Evolutionary conservation across 2,113 vertebrate species (phyloP), one percentile per base, ranked within the genome.

Genomic region (Proterorhinus semilunaris): DNA sequence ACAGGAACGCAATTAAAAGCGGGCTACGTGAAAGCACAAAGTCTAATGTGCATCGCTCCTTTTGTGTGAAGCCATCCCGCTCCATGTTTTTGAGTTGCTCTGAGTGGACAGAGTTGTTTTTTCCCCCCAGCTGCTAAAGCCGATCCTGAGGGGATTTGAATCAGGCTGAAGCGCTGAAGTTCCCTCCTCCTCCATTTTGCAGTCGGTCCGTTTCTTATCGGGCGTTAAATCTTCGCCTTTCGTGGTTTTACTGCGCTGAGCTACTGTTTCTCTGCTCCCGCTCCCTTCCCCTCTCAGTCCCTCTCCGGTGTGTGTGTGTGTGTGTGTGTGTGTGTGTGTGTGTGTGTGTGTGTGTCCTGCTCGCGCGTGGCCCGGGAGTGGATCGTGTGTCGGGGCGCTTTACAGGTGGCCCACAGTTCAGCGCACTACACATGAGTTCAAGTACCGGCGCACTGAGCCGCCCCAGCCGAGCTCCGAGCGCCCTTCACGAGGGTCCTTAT

Each of bases 381-480:
- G 90, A 90, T 92, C 89, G 79, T 86, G 81, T 92, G 87, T 92
- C 90, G 85, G 68, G 83, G 85, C 68, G 83, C 83, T 89, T 90
- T 87, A 87, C 90, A 91, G 91, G 90, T 92, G 89, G 85, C 89
- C 84, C 85, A 81, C 80, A 78, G 89, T 84, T 84, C 83, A 87
- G 86, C 74, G 80, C 79, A 80, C 79, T 75, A 79, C 80, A 74
- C 82, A 81, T 70, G 46, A 85, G 81, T 82, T 89, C 83, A 86
- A 90, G 88, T 88, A 84, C 80, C 78, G 85, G 78, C 62, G 74
- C 83, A 80, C 83, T 83, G 86, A 87, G 79, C 81, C 76, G 80
- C 78, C 72, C 69, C 76, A 49, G 78, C 77, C 55, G 72, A n/a
- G n/a, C 70, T 68, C 65, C 79, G 75, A 84, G 85, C 79, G 75